phyloP scores from a whole-genome alignment of 1,140 invertebrate species.

The Harlomillsia oculata region DNA sequence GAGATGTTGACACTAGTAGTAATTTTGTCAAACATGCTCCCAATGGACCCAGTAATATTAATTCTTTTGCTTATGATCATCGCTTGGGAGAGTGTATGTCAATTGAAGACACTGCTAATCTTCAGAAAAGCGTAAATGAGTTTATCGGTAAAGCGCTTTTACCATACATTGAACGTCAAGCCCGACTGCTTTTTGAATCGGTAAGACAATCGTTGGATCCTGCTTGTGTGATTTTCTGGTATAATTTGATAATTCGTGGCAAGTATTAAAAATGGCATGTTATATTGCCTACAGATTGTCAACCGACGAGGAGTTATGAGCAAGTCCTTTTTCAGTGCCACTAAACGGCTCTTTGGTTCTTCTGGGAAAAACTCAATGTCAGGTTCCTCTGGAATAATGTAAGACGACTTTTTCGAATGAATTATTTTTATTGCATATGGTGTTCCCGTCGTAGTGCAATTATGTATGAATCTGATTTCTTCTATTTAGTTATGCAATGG shows the following conservation, averaged over 20 bases:
- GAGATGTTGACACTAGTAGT: neutral
- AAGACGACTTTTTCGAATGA: too few species aligned
- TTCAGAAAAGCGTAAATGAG: constrained; percentile 75
- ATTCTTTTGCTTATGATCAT: too few species aligned
- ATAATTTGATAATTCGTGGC: neutral
- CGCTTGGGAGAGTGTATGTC: constrained; percentile 68
- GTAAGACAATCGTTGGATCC: constrained; percentile 43
- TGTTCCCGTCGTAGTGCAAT: too few species aligned
- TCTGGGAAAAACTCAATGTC: constrained; percentile 50
- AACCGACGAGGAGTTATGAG: constrained; percentile 87
- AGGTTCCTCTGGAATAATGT: constrained; percentile 42
- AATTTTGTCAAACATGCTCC: too few species aligned
- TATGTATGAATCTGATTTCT: constrained; percentile 4
- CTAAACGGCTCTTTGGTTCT: constrained; percentile 84
- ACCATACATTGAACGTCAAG: constrained; percentile 80
- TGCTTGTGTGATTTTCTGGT: neutral
- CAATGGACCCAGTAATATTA: too few species aligned
- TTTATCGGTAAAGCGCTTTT: constrained; percentile 76
- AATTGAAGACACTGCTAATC: constrained; percentile 67
- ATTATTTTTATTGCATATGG: too few species aligned
- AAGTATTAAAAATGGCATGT: constrained; percentile 10
- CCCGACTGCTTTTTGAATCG: constrained; percentile 70
- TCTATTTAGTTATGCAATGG: constrained; percentile 60
- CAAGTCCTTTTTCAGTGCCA: constrained; percentile 81
- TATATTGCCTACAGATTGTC: constrained; percentile 41